Evolutionary conservation across 1,140 invertebrate genomes (phyloP).

Genomic region (Laupala kohalensis): DNA sequence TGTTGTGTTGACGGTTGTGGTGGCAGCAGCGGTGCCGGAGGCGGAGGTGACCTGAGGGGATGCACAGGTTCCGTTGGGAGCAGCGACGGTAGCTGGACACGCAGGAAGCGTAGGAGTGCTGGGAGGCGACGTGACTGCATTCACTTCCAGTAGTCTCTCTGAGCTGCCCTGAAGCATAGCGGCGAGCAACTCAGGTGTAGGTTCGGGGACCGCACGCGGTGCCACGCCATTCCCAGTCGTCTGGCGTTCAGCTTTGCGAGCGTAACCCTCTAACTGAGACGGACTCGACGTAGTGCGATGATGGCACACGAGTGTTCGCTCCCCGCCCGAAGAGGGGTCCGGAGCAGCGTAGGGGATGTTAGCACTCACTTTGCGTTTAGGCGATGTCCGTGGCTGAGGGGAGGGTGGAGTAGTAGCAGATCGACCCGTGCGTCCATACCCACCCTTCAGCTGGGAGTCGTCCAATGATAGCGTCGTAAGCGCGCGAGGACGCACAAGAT

Average conservation of each 20-base stretch:
- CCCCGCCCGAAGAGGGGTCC: constrained; percentile 16
- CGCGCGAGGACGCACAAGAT: constrained; percentile 20
- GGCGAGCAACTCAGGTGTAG: constrained; percentile 53
- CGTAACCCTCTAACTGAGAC: constrained; percentile 49
- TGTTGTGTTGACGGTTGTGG: constrained; percentile 18
- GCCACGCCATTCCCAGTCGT: too few species aligned
- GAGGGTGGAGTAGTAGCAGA: constrained; percentile 12
- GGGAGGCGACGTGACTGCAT: background rate
- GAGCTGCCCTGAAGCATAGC: constrained; percentile 60
- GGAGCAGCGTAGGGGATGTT: constrained; percentile 29
- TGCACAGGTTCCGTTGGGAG: constrained; percentile 62
- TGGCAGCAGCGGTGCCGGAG: too few species aligned
- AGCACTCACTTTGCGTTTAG: constrained; percentile 37
- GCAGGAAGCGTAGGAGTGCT: constrained; percentile 32
- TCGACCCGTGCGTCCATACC: constrained; percentile 5
- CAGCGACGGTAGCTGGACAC: constrained; percentile 60
- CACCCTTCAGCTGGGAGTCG: constrained; percentile 26
- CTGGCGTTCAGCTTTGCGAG: background rate
- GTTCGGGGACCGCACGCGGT: constrained; percentile 25
- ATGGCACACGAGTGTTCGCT: constrained; percentile 37
- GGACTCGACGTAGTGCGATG: constrained; percentile 66
- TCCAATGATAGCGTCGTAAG: constrained; percentile 31
- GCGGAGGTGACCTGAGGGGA: background rate
- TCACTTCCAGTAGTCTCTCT: constrained; percentile 42
- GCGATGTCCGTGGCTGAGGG: constrained; percentile 19